These are phyloP conservation scores for Exephanes ischioxanthus DNA, from an alignment of 2,888 invertebrate species.

Conservation along the genomic window DNA sequence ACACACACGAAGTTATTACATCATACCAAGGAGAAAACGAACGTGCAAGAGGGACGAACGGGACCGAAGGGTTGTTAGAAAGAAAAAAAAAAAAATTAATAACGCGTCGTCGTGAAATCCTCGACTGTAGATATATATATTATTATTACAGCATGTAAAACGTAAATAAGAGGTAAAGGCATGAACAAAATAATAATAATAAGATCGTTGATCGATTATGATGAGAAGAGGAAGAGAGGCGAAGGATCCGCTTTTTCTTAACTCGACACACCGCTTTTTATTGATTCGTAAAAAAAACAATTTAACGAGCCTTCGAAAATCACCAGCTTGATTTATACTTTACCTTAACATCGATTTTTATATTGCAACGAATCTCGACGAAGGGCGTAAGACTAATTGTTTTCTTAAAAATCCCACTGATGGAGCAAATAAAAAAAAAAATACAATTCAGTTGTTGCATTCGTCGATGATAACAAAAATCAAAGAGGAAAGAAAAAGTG, in stretches of 20 bases:
- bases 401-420: neutral
- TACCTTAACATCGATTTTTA: neutral
- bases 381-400: neutral
- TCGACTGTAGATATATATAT: conserved; percentile 61
- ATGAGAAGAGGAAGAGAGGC: conserved; percentile 60
- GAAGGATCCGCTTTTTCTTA: conserved; percentile 66
- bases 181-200: conserved; percentile 68
- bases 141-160: conserved; percentile 77
- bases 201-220: conserved; percentile 39
- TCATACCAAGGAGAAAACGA: neutral
- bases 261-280: conserved; percentile 25
- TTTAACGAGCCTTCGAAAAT: conserved; percentile 26
- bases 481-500: conserved; percentile 70
- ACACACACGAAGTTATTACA: conserved; percentile 5
- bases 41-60: conserved; percentile 14
- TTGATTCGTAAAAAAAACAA: conserved; percentile 3
- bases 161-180: conserved; percentile 76
- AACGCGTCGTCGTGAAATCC: conserved; percentile 47
- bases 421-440: neutral
- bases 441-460: conserved; percentile 7
- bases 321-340: conserved; percentile 18
- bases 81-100: neutral
- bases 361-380: conserved; percentile 9
- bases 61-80: conserved; percentile 12
- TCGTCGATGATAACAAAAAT: conserved; percentile 41